phyloP scores from a whole-genome alignment of 2,797 vertebrate genomes.

The Heteromormyrus szaboi region DNA sequence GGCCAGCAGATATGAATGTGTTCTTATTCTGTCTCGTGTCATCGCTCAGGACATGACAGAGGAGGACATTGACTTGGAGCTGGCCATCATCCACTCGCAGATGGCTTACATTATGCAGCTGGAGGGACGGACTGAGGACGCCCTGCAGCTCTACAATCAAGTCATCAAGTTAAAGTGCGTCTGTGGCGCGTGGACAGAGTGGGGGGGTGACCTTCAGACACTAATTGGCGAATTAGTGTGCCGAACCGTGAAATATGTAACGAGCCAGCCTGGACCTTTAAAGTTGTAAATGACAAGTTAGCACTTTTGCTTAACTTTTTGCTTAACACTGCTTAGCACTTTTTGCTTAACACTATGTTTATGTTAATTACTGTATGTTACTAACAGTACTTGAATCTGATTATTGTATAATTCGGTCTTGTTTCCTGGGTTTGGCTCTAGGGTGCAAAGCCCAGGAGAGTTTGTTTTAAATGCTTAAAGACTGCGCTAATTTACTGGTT shows the following conservation, averaged over 20 bases:
- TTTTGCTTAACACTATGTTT: neutral
- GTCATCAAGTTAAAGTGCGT: constrained; percentile 95
- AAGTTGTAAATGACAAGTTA: neutral
- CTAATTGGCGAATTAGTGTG: neutral
- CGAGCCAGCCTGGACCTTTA: neutral
- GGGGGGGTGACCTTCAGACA: neutral
- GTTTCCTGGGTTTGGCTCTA: neutral
- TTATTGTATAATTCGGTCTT: neutral
- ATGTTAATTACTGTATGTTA: neutral
- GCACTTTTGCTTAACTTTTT: neutral
- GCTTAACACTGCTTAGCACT: neutral
- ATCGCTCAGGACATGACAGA: constrained; percentile 70
- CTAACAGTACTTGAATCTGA: neutral
- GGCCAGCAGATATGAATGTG: neutral
- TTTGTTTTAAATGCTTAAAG: neutral
- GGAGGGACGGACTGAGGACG: constrained; percentile 84
- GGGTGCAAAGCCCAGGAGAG: neutral
- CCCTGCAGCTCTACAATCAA: constrained; percentile 96
- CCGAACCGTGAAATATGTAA: neutral
- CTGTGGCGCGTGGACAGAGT: neutral
- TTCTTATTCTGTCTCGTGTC: neutral
- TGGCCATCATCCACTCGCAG: constrained; percentile 95
- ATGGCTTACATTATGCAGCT: constrained; percentile 93
- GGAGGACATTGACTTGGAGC: constrained; percentile 84
- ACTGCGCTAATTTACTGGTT: neutral